Percentiles rank a stretch among this genome's conserved stretches.
phyloP scores from a whole-genome alignment of 1,140 invertebrate genomes.

The Brachionus paranguensis region DNA sequence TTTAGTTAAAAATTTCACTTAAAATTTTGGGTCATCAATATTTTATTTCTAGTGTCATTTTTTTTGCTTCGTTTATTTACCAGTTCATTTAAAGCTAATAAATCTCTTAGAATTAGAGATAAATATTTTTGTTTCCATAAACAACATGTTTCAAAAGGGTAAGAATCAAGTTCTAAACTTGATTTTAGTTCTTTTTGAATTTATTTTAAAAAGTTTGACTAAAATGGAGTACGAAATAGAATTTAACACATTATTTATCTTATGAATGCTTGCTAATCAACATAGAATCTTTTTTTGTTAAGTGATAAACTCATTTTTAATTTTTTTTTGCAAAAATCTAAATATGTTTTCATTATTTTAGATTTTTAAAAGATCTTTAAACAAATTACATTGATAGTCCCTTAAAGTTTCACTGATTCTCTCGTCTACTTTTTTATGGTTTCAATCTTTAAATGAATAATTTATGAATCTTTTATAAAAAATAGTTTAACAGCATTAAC shows the following conservation, averaged over 20 bases:
- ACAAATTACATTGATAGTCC: background rate
- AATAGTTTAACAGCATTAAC: too few species aligned
- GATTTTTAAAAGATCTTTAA: background rate
- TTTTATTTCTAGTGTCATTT: background rate
- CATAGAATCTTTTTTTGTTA: background rate
- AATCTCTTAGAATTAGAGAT: background rate
- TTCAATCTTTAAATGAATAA: background rate
- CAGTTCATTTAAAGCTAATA: background rate
- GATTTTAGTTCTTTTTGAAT: background rate
- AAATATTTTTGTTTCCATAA: background rate
- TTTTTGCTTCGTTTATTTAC: background rate
- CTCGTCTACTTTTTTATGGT: background rate
- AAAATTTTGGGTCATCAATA: background rate
- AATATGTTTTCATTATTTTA: background rate
- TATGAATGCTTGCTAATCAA: background rate
- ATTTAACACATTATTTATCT: background rate
- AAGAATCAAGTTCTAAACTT: background rate
- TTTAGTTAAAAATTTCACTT: background rate
- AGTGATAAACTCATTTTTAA: background rate
- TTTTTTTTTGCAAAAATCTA: background rate
- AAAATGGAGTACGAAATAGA: background rate
- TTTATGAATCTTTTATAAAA: background rate
- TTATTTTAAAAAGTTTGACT: background rate
- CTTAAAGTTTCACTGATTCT: background rate
- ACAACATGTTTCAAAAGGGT: background rate